Base-by-base conservation (phyloP, 1,140 invertebrate species). In the Heterodera schachtii region DNA sequence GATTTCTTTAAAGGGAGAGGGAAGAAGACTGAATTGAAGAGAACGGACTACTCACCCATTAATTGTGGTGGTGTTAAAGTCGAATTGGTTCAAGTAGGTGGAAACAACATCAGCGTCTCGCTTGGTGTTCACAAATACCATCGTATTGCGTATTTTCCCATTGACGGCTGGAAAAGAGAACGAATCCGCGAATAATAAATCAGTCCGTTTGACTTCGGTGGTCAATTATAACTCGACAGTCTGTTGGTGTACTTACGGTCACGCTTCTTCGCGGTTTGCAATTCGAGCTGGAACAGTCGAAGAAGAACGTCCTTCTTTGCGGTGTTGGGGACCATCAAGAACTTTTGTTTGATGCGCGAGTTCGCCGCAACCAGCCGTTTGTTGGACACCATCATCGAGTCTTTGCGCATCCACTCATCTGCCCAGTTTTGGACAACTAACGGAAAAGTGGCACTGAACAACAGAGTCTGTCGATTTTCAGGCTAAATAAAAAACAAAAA, bases 41-140 rank as follows among this genome's bases (percentile, higher is more conserved):
- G 31, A 71, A 71, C n/a, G 19, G 43, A 52, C 6, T 11, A 69
- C 73, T 79, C 69, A 80, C 81, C 80, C 81, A 57, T 82, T 76
- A 31, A 82, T 69, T 57, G 81, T 47, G 82, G 75, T 76, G 7
- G 86, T 21, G 13, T 73, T 70, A n/a, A 87, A 80, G 6, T 47
- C 73, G 41, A 76, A 73, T 41, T 71, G 81, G 0, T 92, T 93
- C 1, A 96, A 87, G 81, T 93, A 93, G 0, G 93, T 92, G 0
- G 94, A 95, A 3, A 97, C 91, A 86, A 95, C 96, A 90, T 98
- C 96, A 0, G 94, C 94, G 67, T 93, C 94, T 70, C 94, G 93
- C 87, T 97, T 96, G 16, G 93, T 94, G 84, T 95, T 94, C 1
- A 97, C 95, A 90, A 98, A 98, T 0, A 98, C 93, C 7, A 98